Conservation (phyloP, 2,888 invertebrate species). For the Subacronicta megacephala region DNA sequence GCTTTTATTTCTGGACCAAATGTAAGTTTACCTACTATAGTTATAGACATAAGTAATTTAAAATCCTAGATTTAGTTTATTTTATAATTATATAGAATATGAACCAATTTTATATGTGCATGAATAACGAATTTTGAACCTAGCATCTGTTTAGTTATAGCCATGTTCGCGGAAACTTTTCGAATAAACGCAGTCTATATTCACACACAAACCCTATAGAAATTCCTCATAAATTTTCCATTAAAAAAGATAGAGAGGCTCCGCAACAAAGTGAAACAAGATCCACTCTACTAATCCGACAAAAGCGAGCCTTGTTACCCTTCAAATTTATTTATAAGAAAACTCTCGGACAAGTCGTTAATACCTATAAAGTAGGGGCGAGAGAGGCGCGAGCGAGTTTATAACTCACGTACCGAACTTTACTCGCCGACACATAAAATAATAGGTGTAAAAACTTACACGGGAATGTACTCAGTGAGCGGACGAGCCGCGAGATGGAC, state of each 20-base stretch:
- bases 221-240: conserved; percentile 79
- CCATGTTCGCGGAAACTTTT: conserved; percentile 12
- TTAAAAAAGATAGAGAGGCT: conserved; percentile 84
- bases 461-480: conserved; percentile 89
- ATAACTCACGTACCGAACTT: conserved; percentile 90
- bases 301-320: conserved; percentile 90
- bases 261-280: conserved; percentile 89
- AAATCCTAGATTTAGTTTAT: conserved; percentile 17
- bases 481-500: conserved; percentile 86
- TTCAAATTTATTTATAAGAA: conserved; percentile 90
- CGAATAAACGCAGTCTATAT: conserved; percentile 48
- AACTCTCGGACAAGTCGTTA: conserved; percentile 90
- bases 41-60: conserved; percentile 7
- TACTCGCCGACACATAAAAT: conserved; percentile 90
- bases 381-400: conserved; percentile 89
- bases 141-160: conserved; percentile 5
- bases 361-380: conserved; percentile 90
- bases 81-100: not conserved
- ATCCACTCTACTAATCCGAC: conserved; percentile 90
- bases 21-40: conserved; percentile 28
- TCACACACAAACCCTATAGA: conserved; percentile 66
- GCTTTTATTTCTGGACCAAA: conserved; percentile 37
- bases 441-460: conserved; percentile 90
- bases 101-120: conserved; percentile 22
- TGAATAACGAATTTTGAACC: conserved; percentile 9